phyloP scores from a whole-genome alignment of 2,797 vertebrate genomes.

The Euphonia xanthogaster region DNA sequence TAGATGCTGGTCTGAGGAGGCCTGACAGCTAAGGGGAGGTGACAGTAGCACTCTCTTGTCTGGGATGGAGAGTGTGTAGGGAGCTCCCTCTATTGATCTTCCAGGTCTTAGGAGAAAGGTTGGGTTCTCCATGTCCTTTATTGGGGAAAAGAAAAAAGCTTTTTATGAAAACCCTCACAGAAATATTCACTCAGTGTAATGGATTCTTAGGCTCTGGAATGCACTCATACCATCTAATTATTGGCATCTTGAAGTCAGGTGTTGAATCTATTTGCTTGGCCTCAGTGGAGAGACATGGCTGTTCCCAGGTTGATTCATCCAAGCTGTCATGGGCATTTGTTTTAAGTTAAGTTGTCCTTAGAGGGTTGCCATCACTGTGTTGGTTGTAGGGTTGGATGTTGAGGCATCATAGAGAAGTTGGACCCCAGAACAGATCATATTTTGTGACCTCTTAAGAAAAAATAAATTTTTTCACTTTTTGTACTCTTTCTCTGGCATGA shows the following conservation, averaged over 20 bases:
- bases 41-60: not conserved
- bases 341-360: not conserved
- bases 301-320: not conserved
- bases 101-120: not conserved
- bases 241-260: not conserved
- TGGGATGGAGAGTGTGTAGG: not conserved
- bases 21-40: not conserved
- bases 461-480: not conserved
- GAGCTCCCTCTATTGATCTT: constrained; percentile 24
- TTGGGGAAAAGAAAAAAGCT: not conserved
- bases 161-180: not conserved
- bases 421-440: not conserved
- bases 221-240: not conserved
- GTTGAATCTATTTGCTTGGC: not conserved
- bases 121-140: not conserved
- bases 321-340: not conserved
- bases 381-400: not conserved
- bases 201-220: not conserved
- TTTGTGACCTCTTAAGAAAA: not conserved
- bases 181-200: not conserved
- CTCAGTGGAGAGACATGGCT: not conserved
- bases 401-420: not conserved
- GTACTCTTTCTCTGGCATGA: not conserved
- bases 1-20: not conserved
- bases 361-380: not conserved